Conservation (phyloP, 2,888 invertebrate genomes). For the Melinaea marsaeus region DNA sequence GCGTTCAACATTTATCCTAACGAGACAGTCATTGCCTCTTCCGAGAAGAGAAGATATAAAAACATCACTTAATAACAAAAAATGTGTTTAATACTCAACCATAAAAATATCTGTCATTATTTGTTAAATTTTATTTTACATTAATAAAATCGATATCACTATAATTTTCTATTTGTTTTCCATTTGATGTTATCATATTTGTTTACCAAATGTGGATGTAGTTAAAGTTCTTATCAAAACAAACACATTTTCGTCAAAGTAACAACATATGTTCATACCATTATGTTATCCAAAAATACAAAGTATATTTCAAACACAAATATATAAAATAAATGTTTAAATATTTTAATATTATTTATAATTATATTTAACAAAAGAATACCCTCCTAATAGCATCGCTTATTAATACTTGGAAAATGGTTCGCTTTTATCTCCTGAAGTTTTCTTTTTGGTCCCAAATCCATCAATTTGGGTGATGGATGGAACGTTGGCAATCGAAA, state of each 20-base stretch:
- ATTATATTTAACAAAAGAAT: constrained; percentile 43
- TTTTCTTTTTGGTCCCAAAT: constrained; percentile 73
- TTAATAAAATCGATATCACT: not conserved
- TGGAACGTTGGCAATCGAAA: constrained; percentile 73
- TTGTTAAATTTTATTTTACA: not conserved
- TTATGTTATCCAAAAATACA: not conserved
- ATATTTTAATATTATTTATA: constrained; percentile 14
- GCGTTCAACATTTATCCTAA: constrained; percentile 17
- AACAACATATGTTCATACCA: not conserved
- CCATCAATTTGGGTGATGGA: constrained; percentile 77
- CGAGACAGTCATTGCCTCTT: constrained; percentile 18
- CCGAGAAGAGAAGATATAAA: constrained; percentile 14
- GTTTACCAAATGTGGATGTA: constrained; percentile 17
- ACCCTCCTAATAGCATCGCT: constrained; percentile 56
- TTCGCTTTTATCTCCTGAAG: constrained; percentile 64
- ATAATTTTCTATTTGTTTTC: constrained; percentile 1
- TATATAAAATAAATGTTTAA: not conserved
- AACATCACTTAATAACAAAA: not conserved
- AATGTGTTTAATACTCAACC: constrained; percentile 1
- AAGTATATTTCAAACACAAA: not conserved
- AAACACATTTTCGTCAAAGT: constrained; percentile 15
- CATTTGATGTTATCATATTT: constrained; percentile 16
- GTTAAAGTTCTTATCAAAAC: constrained; percentile 12
- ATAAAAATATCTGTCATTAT: constrained; percentile 6
- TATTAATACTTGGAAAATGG: constrained; percentile 66